A percentile compares a stretch with the other conserved stretches of the same genome.
These are phyloP conservation scores for Acanthococcus lagerstroemiae DNA, from an alignment of 2,888 invertebrate genomes.

Conservation along the genomic window DNA sequence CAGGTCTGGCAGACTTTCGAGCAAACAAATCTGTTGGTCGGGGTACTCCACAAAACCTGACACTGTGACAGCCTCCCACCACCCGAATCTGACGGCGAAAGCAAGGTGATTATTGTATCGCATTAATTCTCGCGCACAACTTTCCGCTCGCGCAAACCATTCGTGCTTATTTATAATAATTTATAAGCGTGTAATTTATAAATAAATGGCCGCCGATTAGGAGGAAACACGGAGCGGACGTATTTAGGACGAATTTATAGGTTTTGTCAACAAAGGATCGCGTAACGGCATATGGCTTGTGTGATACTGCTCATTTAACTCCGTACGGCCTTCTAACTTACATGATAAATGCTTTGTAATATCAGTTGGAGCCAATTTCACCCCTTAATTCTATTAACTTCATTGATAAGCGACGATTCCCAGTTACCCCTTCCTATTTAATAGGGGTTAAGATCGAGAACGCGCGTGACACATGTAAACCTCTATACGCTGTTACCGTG, in stretches of 20 bases:
- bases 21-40: too few species aligned
- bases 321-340: constrained; percentile 25
- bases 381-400: constrained; percentile 23
- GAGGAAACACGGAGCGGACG: constrained; percentile 9
- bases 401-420: constrained; percentile 15
- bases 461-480: constrained; percentile 6
- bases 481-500: neutral
- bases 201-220: constrained; percentile 27
- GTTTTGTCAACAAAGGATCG: constrained; percentile 28
- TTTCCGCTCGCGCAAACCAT: too few species aligned
- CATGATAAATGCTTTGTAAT: constrained; percentile 28
- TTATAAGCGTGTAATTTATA: constrained; percentile 28
- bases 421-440: neutral
- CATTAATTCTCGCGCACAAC: too few species aligned
- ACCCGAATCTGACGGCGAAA: too few species aligned
- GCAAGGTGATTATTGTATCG: too few species aligned
- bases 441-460: neutral
- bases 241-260: constrained; percentile 26
- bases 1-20: too few species aligned
- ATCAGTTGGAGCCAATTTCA: constrained; percentile 16
- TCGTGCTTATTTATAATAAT: constrained; percentile 9
- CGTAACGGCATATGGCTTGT: constrained; percentile 22
- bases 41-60: too few species aligned
- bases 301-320: constrained; percentile 30
- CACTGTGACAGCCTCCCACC: too few species aligned